Evolutionary conservation across 2,113 vertebrate species (phyloP).

Genomic region (Gobius niger): DNA sequence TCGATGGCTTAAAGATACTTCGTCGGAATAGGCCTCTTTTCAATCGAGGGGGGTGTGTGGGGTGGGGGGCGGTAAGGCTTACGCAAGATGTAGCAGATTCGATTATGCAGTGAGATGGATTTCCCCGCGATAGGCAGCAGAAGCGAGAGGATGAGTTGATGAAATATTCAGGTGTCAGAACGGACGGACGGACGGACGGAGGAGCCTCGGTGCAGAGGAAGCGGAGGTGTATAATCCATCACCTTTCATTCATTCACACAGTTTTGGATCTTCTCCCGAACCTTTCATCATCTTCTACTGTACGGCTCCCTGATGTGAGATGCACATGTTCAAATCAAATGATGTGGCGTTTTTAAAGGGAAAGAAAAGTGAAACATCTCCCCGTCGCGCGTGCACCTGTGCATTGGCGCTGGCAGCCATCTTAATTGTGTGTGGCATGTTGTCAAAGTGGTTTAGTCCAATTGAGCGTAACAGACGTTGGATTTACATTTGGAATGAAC

Average conservation of each 20-base stretch:
- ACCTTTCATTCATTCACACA: too few relatives aligned
- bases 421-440: constrained; percentile 5
- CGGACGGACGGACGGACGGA: background rate
- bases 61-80: constrained; percentile 36
- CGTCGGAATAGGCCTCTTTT: constrained; percentile 5
- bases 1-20: constrained; percentile 31
- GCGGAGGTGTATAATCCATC: background rate
- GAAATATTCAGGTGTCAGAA: constrained; percentile 54
- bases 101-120: constrained; percentile 22
- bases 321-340: too few relatives aligned
- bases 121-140: constrained; percentile 34
- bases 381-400: background rate
- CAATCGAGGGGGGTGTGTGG: constrained; percentile 19
- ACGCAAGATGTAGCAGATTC: constrained; percentile 23
- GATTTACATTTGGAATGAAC: constrained; percentile 10
- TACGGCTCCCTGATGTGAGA: too few relatives aligned
- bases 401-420: background rate
- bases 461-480: constrained; percentile 5
- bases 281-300: too few relatives aligned
- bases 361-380: too few relatives aligned
- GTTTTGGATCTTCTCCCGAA: too few relatives aligned
- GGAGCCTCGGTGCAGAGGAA: constrained; percentile 5
- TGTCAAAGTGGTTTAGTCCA: constrained; percentile 4
- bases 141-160: constrained; percentile 44
- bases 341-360: too few relatives aligned